Percentiles rank a stretch among this genome's conserved stretches.
Evolutionary conservation across 2,113 vertebrate species (phyloP).

Genomic region (Etheostoma spectabile): DNA sequence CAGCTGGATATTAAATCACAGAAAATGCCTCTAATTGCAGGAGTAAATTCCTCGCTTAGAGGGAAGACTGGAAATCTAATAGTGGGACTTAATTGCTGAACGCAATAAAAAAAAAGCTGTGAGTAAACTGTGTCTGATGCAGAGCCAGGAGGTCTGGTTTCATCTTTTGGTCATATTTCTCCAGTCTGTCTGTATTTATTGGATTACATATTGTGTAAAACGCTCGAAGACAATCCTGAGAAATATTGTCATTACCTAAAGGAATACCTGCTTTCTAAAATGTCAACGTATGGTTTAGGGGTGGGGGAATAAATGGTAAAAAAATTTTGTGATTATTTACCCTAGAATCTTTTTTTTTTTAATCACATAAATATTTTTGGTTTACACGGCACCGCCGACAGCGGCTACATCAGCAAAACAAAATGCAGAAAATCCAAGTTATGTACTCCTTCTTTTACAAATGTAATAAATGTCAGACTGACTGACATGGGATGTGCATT

Average conservation of each 20-base stretch:
- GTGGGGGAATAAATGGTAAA: too few relatives aligned
- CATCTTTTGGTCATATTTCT: background rate
- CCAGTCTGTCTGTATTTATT: background rate
- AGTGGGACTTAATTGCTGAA: background rate
- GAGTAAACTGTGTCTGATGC: conserved; percentile 24
- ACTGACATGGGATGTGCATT: too few relatives aligned
- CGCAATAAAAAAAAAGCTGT: conserved; percentile 3
- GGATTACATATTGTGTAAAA: background rate
- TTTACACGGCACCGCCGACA: too few relatives aligned
- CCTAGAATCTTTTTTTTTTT: too few relatives aligned
- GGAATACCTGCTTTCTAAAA: background rate
- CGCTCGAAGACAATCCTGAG: background rate
- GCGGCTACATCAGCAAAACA: too few relatives aligned
- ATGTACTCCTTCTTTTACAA: too few relatives aligned
- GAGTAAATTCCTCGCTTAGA: conserved; percentile 16
- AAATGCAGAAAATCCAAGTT: too few relatives aligned
- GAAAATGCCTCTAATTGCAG: conserved; percentile 33
- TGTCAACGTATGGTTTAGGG: background rate
- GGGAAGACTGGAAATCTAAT: conserved; percentile 21
- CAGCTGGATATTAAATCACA: conserved; percentile 20
- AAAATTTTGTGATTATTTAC: too few relatives aligned
- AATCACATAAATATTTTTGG: too few relatives aligned
- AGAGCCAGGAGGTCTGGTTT: conserved; percentile 9
- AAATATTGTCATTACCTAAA: background rate
- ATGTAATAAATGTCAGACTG: too few relatives aligned